These are phyloP conservation scores for Hydropsyche betteni DNA, from an alignment of 2,888 invertebrate species.

Conservation along the genomic window DNA sequence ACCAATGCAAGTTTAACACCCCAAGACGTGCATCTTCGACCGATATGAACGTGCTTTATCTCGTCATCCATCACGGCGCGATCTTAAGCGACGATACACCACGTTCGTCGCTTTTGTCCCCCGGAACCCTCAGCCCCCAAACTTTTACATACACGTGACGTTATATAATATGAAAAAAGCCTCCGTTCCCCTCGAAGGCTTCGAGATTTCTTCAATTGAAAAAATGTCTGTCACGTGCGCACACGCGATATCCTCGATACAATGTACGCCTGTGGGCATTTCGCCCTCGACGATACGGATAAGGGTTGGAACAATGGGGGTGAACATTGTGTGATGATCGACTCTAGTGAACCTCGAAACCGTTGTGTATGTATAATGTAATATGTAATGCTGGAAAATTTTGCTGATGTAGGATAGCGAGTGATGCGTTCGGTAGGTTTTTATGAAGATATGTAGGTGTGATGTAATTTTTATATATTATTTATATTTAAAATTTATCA, in stretches of 20 bases:
- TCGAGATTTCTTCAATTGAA: constrained; percentile 25
- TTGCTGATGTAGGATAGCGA: too few species aligned
- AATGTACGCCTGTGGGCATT: background rate
- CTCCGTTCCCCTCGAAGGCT: constrained; percentile 14
- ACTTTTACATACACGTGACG: too few species aligned
- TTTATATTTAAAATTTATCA: too few species aligned
- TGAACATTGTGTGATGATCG: background rate
- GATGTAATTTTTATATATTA: too few species aligned
- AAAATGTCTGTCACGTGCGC: constrained; percentile 30
- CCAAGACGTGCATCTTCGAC: background rate
- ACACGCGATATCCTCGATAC: background rate
- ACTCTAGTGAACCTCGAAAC: background rate
- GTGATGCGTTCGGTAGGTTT: too few species aligned
- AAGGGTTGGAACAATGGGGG: background rate
- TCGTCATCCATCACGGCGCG: constrained; percentile 37
- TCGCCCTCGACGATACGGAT: background rate
- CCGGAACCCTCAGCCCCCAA: too few species aligned
- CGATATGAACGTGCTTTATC: constrained; percentile 29
- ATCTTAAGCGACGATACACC: constrained; percentile 31
- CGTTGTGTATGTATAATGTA: too few species aligned
- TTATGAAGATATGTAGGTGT: too few species aligned
- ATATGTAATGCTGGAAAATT: too few species aligned
- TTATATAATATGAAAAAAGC: too few species aligned
- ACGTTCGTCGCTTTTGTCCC: constrained; percentile 36
- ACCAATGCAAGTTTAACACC: too few species aligned